phyloP scores from a whole-genome alignment of 2,888 invertebrate species.

The Ceramica pisi region DNA sequence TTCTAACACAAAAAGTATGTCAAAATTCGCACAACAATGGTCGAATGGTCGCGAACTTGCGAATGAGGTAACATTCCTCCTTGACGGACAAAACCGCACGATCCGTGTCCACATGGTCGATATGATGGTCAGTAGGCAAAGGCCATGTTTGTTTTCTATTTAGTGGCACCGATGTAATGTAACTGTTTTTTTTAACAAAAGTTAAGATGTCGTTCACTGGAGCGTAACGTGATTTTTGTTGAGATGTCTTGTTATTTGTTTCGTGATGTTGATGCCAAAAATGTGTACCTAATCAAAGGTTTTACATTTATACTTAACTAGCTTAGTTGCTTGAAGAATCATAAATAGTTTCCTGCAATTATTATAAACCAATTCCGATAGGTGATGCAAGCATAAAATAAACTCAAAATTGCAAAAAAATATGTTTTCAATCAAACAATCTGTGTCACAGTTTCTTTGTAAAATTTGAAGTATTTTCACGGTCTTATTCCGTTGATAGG shows the following conservation, averaged over 20 bases:
- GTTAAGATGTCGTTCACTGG: conserved; percentile 33
- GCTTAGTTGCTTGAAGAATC: neutral
- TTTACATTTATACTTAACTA: neutral
- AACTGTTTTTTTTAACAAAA: conserved; percentile 30
- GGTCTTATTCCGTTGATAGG: conserved; percentile 37
- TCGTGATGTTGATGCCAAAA: neutral
- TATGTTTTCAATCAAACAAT: neutral
- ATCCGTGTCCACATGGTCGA: conserved; percentile 34
- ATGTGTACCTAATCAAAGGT: neutral
- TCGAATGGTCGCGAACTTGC: conserved; percentile 2
- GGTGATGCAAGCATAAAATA: neutral
- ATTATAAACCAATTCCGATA: neutral
- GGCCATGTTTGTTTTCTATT: conserved; percentile 56
- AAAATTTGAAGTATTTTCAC: conserved; percentile 21
- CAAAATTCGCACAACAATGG: conserved; percentile 23
- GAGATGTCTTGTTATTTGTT: neutral
- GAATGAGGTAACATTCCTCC: conserved; percentile 33
- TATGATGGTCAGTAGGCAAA: conserved; percentile 58
- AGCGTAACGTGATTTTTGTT: conserved; percentile 2
- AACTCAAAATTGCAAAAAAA: neutral
- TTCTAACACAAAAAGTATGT: conserved; percentile 7
- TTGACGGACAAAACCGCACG: conserved; percentile 46
- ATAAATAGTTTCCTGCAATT: neutral
- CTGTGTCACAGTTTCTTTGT: conserved; percentile 10
- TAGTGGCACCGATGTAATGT: conserved; percentile 42